These are phyloP conservation scores for Eilema sororculum DNA, from an alignment of 2,888 invertebrate species.

Conservation along the genomic window DNA sequence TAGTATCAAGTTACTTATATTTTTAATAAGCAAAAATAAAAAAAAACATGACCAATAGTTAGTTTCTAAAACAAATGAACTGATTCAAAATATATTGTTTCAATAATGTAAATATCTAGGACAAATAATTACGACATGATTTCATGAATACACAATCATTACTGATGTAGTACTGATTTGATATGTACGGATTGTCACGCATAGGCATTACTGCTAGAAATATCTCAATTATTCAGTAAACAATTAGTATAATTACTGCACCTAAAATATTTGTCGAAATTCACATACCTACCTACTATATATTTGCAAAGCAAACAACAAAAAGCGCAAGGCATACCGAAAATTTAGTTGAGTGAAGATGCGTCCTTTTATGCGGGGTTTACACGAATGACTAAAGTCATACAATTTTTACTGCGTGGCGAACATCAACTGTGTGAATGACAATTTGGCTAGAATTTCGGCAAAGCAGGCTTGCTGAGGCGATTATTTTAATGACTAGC, in stretches of 20 bases:
- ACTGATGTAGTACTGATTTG: conserved; percentile 13
- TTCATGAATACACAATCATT: not conserved
- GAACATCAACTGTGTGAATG: too few species aligned
- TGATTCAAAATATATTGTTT: not conserved
- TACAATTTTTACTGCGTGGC: conserved; percentile 39
- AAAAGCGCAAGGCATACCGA: not conserved
- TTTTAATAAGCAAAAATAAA: not conserved
- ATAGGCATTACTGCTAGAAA: not conserved
- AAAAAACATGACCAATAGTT: not conserved
- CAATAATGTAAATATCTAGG: not conserved
- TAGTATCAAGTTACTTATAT: too few species aligned
- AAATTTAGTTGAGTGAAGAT: not conserved
- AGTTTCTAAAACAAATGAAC: not conserved
- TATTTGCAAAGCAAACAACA: not conserved
- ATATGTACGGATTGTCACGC: conserved; percentile 16
- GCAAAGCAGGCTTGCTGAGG: too few species aligned
- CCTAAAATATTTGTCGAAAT: conserved; percentile 12
- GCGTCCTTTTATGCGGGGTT: conserved; percentile 36
- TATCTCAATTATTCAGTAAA: conserved; percentile 27
- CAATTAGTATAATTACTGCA: conserved; percentile 19
- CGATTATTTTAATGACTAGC: too few species aligned
- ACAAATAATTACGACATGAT: not conserved
- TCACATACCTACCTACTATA: not conserved
- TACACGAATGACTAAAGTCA: conserved; percentile 60
- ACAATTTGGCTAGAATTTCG: too few species aligned